phyloP scores from a whole-genome alignment of 2,888 invertebrate species.

The Agriopis leucophaearia region DNA sequence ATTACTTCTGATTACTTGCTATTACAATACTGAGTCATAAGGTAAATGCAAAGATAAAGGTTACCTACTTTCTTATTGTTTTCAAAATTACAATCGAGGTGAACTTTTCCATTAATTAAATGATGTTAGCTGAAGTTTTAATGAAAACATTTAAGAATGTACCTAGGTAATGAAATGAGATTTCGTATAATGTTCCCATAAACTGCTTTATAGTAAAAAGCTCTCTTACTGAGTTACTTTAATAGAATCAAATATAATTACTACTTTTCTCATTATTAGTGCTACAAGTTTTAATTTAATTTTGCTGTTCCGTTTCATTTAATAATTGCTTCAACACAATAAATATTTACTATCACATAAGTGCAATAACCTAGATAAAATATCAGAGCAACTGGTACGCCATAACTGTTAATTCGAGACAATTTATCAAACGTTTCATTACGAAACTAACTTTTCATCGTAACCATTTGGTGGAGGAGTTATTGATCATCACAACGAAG shows the following conservation, averaged over 20 bases:
- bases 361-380: slow-evolving; percentile 11
- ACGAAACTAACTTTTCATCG: not conserved
- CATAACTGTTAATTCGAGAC: slow-evolving; percentile 8
- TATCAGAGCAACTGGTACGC: slow-evolving; percentile 1
- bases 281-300: not conserved
- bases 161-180: too few relatives aligned
- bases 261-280: not conserved
- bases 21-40: not conserved
- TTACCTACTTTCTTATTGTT: too few relatives aligned
- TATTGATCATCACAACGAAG: slow-evolving; percentile 39
- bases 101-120: too few relatives aligned
- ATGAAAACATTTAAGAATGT: too few relatives aligned
- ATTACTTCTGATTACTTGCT: not conserved
- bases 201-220: too few relatives aligned
- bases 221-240: too few relatives aligned
- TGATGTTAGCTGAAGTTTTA: too few relatives aligned
- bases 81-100: too few relatives aligned
- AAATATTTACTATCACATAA: not conserved
- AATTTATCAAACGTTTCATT: not conserved
- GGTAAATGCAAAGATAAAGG: not conserved
- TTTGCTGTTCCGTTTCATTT: not conserved
- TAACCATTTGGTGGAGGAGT: not conserved
- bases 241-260: too few relatives aligned
- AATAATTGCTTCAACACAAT: slow-evolving; percentile 2
- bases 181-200: too few relatives aligned